Percentiles rank a stretch among this genome's conserved stretches.
Evolutionary conservation across 2,113 vertebrate genomes (phyloP).

Genomic region (Oncorhynchus clarkii): DNA sequence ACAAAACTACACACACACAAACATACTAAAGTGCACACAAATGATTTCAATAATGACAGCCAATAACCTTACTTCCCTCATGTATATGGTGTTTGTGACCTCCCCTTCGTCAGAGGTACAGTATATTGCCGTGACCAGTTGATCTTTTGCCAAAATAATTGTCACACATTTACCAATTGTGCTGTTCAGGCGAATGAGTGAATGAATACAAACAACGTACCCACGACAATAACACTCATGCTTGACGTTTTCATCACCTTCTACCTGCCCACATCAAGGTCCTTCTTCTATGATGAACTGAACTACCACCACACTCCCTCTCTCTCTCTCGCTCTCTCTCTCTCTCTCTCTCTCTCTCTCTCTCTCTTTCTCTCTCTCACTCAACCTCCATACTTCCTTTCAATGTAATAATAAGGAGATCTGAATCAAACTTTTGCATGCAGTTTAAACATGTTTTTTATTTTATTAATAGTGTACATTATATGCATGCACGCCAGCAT

Average conservation of each 20-base stretch:
- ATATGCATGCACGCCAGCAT: constrained; percentile 30
- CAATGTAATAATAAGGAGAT: not conserved
- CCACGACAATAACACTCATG: not conserved
- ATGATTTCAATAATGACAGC: not conserved
- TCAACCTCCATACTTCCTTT: not conserved
- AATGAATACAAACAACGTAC: not conserved
- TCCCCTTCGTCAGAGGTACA: not conserved
- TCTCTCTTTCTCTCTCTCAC: not conserved
- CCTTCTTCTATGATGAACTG: not conserved
- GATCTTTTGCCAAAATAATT: constrained; percentile 5
- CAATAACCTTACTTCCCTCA: not conserved
- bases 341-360: not conserved
- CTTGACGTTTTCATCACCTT: not conserved
- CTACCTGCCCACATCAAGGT: not conserved
- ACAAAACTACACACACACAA: not conserved
- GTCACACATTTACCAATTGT: constrained; percentile 1
- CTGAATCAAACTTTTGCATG: constrained; percentile 12
- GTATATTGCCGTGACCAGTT: not conserved
- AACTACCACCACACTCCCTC: not conserved
- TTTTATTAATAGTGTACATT: not conserved
- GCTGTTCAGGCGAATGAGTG: not conserved
- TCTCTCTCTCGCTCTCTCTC: not conserved
- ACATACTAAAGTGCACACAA: not conserved
- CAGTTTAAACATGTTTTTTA: not conserved
- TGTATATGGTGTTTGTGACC: not conserved